Percentiles rank a stretch among this genome's conserved stretches.
phyloP scores from a whole-genome alignment of 2,888 invertebrate species.

The Dryocosmus kuriphilus region DNA sequence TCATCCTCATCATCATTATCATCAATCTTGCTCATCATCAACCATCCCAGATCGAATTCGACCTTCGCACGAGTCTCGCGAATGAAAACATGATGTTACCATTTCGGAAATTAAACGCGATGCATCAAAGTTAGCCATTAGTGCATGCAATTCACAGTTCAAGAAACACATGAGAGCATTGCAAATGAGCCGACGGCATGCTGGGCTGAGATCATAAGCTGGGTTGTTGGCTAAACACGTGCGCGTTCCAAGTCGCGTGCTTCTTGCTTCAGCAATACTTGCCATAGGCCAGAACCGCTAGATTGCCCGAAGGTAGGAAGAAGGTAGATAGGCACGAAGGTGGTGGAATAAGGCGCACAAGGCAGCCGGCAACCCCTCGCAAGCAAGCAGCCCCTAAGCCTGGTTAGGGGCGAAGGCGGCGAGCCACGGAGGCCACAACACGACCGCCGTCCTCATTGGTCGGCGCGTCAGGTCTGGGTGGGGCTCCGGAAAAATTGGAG shows the following conservation, averaged over 20 bases:
- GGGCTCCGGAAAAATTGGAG: conserved; percentile 76
- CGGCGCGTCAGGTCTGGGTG: conserved; percentile 73
- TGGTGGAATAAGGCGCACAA: conserved; percentile 55
- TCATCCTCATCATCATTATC: conserved; percentile 17
- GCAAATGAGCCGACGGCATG: conserved; percentile 30
- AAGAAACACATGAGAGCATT: not conserved
- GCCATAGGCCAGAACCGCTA: conserved; percentile 12
- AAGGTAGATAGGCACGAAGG: conserved; percentile 43
- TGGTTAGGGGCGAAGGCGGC: conserved; percentile 76
- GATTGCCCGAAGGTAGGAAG: not conserved
- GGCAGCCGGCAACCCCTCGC: conserved; percentile 64
- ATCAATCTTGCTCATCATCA: conserved; percentile 33
- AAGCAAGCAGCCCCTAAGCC: conserved; percentile 68
- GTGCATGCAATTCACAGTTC: not conserved
- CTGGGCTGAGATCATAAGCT: conserved; percentile 22
- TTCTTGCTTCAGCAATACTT: conserved; percentile 3
- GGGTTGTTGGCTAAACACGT: conserved; percentile 20
- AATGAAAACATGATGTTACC: not conserved
- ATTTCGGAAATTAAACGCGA: conserved; percentile 21
- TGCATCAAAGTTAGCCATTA: conserved; percentile 12
- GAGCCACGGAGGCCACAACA: conserved; percentile 78
- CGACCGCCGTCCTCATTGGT: conserved; percentile 77
- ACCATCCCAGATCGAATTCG: not conserved
- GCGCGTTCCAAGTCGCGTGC: conserved; percentile 44
- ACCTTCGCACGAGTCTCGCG: not conserved